Percentiles rank a stretch among this genome's conserved stretches.
Evolutionary conservation across 1,140 invertebrate species (phyloP).

Genomic region (Sitophilus oryzae): DNA sequence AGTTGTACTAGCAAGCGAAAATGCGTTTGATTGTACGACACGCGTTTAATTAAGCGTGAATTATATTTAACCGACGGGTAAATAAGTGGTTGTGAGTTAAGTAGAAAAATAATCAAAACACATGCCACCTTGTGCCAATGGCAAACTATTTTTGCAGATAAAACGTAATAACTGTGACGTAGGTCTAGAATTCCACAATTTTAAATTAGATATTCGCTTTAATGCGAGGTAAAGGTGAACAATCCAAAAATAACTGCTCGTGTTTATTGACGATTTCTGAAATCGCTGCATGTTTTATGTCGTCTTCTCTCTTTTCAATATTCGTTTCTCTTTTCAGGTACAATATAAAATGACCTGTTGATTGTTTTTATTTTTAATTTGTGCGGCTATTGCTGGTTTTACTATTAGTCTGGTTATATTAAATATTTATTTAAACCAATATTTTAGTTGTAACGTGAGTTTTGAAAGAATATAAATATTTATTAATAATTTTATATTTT

Average conservation of each 20-base stretch:
- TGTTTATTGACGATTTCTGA: neutral
- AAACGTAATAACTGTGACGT: conserved; percentile 10
- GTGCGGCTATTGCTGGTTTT: neutral
- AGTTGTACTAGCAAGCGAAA: too few species aligned
- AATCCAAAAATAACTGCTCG: neutral
- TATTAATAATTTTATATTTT: too few species aligned
- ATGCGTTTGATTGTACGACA: too few species aligned
- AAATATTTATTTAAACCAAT: too few species aligned
- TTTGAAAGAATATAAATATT: too few species aligned
- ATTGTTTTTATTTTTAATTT: neutral
- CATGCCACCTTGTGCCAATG: neutral
- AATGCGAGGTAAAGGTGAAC: conserved; percentile 1
- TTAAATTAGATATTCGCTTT: neutral
- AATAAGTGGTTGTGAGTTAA: neutral
- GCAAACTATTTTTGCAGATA: conserved; percentile 1
- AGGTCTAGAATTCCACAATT: neutral
- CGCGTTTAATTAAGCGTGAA: too few species aligned
- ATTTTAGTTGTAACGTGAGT: too few species aligned
- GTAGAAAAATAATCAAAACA: conserved; percentile 1
- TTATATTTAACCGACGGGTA: neutral
- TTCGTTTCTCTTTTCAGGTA: too few species aligned
- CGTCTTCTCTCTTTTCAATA: neutral
- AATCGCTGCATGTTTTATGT: too few species aligned
- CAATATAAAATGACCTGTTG: neutral
- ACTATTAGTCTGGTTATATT: neutral